Percentiles rank a stretch among this genome's conserved stretches.
These are phyloP conservation scores for Mirounga angustirostris DNA, from an alignment of 2,113 vertebrate species.

Conservation along the genomic window DNA sequence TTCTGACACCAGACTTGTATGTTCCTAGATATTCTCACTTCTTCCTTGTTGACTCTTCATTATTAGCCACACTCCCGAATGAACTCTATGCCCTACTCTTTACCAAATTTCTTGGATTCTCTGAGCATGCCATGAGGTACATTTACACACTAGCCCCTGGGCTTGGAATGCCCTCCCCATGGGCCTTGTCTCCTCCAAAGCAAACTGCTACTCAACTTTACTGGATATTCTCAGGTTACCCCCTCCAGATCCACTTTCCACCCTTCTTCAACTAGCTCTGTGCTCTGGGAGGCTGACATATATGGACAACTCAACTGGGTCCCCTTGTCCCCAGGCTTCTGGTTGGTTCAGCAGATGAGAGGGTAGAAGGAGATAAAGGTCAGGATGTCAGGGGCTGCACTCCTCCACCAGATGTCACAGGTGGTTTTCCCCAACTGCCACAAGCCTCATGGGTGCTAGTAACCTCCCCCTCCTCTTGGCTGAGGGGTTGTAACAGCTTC, in stretches of 20 bases:
- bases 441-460: not conserved
- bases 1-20: not conserved
- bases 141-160: not conserved
- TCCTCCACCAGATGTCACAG: not conserved
- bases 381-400: not conserved
- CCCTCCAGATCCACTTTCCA: not conserved
- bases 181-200: not conserved
- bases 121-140: not conserved
- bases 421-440: not conserved
- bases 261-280: not conserved
- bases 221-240: not conserved
- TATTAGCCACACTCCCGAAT: not conserved
- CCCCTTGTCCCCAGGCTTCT: not conserved
- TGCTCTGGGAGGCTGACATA: not conserved
- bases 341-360: not conserved
- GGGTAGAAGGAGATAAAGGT: not conserved
- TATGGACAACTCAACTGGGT: not conserved
- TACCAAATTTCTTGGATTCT: slow-evolving; percentile 8
- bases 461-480: not conserved
- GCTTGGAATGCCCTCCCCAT: not conserved
- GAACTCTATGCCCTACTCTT: not conserved
- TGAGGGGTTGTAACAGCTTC: not conserved
- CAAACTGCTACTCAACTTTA: not conserved
- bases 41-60: not conserved
- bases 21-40: not conserved